phyloP scores from a whole-genome alignment of 2,888 invertebrate genomes.

The Ophion costatus region DNA sequence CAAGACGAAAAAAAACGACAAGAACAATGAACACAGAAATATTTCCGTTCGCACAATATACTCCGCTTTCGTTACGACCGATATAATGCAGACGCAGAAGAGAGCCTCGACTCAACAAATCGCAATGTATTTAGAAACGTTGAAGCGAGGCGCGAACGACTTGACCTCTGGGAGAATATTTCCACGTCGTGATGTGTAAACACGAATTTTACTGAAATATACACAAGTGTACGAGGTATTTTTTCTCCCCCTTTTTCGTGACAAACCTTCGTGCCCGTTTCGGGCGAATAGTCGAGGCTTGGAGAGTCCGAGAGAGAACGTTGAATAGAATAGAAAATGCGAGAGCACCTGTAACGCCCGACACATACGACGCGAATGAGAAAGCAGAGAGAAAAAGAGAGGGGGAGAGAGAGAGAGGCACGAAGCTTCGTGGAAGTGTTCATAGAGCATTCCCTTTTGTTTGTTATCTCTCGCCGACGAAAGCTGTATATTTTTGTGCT shows the following conservation, averaged over 20 bases:
- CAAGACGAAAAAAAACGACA: not conserved
- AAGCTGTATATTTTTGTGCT: not conserved
- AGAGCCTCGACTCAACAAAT: not conserved
- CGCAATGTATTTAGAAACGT: slow-evolving; percentile 1
- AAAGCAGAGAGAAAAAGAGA: slow-evolving; percentile 6
- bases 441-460: slow-evolving; percentile 20
- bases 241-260: not conserved
- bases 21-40: not conserved
- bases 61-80: not conserved
- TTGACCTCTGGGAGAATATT: slow-evolving; percentile 26
- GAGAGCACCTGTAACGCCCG: slow-evolving; percentile 48
- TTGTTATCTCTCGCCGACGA: not conserved
- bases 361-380: slow-evolving; percentile 47
- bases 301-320: not conserved
- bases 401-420: slow-evolving; percentile 11
- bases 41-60: not conserved
- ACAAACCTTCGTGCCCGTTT: slow-evolving; percentile 4
- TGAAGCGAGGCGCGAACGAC: not conserved
- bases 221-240: not conserved
- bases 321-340: slow-evolving; percentile 27
- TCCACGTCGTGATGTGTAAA: not conserved
- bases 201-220: slow-evolving; percentile 6
- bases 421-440: slow-evolving; percentile 13
- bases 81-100: not conserved
- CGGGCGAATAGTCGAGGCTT: slow-evolving; percentile 18